Percentiles rank a stretch among this genome's conserved stretches.
Evolutionary conservation across 1,140 invertebrate species (phyloP).

Genomic region (Ylistrum balloti): DNA sequence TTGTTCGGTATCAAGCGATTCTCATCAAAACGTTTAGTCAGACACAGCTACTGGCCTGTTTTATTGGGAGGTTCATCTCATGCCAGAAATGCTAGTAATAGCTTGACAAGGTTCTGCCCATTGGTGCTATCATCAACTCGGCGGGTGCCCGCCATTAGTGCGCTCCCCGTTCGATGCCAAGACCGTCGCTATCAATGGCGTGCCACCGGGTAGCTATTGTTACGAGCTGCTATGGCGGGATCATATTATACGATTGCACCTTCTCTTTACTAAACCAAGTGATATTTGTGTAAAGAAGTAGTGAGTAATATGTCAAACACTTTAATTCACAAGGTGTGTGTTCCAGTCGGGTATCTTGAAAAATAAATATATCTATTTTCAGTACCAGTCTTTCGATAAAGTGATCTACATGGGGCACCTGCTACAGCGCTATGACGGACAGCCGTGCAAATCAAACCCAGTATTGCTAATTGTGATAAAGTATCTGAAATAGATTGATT

Average conservation of each 20-base stretch:
- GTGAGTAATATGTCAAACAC: slow-evolving; percentile 10
- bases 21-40: background rate
- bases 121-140: slow-evolving; percentile 8
- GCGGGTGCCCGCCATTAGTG: background rate
- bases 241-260: background rate
- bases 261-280: background rate
- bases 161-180: background rate
- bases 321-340: background rate
- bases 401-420: background rate
- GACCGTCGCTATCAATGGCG: background rate
- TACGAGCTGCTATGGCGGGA: background rate
- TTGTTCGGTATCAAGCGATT: background rate
- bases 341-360: background rate
- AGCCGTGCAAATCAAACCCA: background rate
- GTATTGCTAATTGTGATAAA: background rate
- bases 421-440: background rate
- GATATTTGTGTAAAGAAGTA: background rate
- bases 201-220: background rate
- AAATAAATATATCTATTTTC: slow-evolving; percentile 15
- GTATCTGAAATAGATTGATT: background rate
- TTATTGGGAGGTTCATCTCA: background rate
- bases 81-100: background rate
- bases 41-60: background rate
- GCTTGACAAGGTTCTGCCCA: background rate
- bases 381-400: background rate